Evolutionary conservation across 2,797 vertebrate genomes (phyloP).

Genomic region (Ispidina lecontei): DNA sequence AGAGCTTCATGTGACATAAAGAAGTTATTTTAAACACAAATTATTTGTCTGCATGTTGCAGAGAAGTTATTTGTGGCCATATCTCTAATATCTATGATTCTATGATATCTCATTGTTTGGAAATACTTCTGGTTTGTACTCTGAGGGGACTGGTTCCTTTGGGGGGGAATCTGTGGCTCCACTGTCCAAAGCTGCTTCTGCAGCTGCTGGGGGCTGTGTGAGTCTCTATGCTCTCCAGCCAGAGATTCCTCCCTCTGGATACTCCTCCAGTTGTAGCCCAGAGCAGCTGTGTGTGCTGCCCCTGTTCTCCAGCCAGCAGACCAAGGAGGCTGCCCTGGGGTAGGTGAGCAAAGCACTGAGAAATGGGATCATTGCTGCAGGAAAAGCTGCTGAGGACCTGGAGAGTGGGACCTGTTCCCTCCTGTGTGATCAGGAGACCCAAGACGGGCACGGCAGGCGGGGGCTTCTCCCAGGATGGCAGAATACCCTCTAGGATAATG

Average conservation of each 20-base stretch:
- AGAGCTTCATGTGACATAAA: background rate
- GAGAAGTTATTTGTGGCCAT: background rate
- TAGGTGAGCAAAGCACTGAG: background rate
- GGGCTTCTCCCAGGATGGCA: background rate
- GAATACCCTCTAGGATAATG: rapidly evolving
- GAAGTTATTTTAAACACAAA: background rate
- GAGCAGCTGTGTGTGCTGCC: background rate
- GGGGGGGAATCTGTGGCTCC: background rate
- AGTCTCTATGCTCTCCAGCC: background rate
- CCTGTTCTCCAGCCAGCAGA: background rate
- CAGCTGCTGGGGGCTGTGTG: background rate
- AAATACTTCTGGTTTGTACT: constrained; percentile 7
- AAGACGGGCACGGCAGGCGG: background rate
- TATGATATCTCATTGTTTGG: background rate
- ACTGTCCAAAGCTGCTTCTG: background rate
- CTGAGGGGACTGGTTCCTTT: background rate
- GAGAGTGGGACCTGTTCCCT: rapidly evolving
- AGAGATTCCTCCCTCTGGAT: background rate
- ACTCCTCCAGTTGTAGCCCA: background rate
- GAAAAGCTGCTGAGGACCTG: background rate
- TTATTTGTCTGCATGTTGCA: background rate
- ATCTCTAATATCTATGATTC: no score
- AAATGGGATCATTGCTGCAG: background rate
- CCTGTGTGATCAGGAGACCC: background rate
- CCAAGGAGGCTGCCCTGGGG: background rate